A percentile compares a stretch with the other conserved stretches of the same genome.
phyloP scores from a whole-genome alignment of 2,888 invertebrate species.

The Trilocha varians region DNA sequence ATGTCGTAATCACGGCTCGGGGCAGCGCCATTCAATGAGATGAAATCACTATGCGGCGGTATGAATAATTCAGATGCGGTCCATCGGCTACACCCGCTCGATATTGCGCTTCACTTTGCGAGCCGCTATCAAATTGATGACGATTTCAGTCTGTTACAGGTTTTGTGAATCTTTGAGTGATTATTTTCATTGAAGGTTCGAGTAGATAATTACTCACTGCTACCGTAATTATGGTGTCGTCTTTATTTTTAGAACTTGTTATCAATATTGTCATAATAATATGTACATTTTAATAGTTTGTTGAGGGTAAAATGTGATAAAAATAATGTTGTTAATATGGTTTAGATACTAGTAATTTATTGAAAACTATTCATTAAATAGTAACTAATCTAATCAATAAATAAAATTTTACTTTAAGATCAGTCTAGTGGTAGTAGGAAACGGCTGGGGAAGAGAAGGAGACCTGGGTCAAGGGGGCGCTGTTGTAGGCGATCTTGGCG shows the following conservation, averaged over 20 bases:
- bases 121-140: not conserved
- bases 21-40: conserved; percentile 67
- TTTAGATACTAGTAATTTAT: not conserved
- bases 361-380: not conserved
- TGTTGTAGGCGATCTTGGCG: conserved; percentile 21
- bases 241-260: no score
- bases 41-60: conserved; percentile 70
- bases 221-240: no score
- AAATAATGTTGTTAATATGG: no score
- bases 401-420: conserved; percentile 1
- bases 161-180: no score
- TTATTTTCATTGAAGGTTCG: no score
- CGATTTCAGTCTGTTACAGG: no score
- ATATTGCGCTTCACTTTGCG: conserved; percentile 10
- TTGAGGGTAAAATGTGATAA: no score
- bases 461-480: conserved; percentile 37
- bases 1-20: conserved; percentile 62
- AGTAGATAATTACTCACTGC: no score
- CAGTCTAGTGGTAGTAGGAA: conserved; percentile 52
- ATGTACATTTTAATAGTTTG: no score
- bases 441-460: conserved; percentile 49
- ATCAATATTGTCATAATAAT: no score
- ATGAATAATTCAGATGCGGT: conserved; percentile 70
- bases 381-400: not conserved
- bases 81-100: conserved; percentile 22